Conservation (phyloP, 2,888 invertebrate species). For the Auanema sp. region DNA sequence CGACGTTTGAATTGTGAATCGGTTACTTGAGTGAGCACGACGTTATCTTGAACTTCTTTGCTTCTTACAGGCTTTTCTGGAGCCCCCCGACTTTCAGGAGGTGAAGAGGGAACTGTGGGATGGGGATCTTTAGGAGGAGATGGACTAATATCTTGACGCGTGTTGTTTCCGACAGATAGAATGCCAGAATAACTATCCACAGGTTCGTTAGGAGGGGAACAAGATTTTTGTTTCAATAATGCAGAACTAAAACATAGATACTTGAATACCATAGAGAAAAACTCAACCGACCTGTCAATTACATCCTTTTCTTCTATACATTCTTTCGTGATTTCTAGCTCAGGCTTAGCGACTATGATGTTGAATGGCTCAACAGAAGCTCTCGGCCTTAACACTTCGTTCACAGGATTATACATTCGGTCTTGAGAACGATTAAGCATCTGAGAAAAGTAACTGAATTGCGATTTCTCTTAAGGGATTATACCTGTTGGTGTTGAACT, state of each 20-base stretch:
- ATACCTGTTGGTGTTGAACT: not conserved
- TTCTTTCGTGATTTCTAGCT: slow-evolving; percentile 7
- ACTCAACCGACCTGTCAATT: not conserved
- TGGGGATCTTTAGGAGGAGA: slow-evolving; percentile 42
- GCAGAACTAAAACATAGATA: slow-evolving; percentile 1
- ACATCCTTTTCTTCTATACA: slow-evolving; percentile 4
- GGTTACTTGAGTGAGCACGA: slow-evolving; percentile 5
- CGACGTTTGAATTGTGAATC: slow-evolving; percentile 10
- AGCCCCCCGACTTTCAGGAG: not conserved
- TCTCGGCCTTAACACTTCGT: slow-evolving; percentile 47
- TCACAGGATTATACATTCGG: slow-evolving; percentile 7
- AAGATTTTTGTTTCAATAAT: slow-evolving; percentile 7
- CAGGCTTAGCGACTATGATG: slow-evolving; percentile 25
- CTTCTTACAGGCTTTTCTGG: not conserved
- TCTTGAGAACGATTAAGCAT: slow-evolving; percentile 17
- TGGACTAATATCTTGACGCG: slow-evolving; percentile 26
- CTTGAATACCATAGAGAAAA: not conserved
- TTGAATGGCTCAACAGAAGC: slow-evolving; percentile 63
- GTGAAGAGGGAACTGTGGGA: slow-evolving; percentile 19
- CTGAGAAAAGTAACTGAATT: slow-evolving; percentile 2
- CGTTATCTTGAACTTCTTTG: not conserved
- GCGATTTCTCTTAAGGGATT: not conserved
- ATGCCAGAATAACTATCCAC: slow-evolving; percentile 3
- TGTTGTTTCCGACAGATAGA: not conserved
- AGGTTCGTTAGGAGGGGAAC: slow-evolving; percentile 12